Percentiles rank a stretch among this genome's conserved stretches.
These are phyloP conservation scores for Galeruca laticollis DNA, from an alignment of 2,888 invertebrate genomes.

Conservation along the genomic window DNA sequence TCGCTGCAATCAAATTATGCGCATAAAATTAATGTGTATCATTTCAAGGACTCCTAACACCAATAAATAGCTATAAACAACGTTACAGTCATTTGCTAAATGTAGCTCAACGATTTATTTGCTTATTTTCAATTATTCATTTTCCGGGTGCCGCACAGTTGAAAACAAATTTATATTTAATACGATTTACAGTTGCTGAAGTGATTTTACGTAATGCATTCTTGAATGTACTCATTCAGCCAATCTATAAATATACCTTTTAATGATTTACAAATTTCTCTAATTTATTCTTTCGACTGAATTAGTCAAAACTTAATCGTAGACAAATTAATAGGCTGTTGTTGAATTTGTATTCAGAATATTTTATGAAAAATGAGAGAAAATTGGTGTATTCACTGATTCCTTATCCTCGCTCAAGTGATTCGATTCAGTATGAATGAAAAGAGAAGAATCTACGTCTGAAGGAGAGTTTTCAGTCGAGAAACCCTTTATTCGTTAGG, in stretches of 20 bases:
- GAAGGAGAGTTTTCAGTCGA: too few relatives aligned
- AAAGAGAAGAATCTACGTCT: too few relatives aligned
- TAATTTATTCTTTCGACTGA: too few relatives aligned
- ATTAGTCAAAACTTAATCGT: too few relatives aligned
- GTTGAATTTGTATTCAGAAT: too few relatives aligned
- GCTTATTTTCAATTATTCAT: neutral
- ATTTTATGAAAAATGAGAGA: too few relatives aligned
- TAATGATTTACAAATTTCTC: too few relatives aligned
- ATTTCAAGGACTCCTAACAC: neutral
- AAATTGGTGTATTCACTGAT: too few relatives aligned
- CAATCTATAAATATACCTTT: neutral
- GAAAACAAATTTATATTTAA: constrained; percentile 9
- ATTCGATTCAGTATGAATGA: too few relatives aligned
- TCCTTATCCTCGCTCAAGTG: too few relatives aligned
- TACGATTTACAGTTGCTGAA: constrained; percentile 1
- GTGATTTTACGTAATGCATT: neutral
- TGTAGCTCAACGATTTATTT: neutral
- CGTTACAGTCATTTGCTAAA: neutral
- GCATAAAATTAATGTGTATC: neutral
- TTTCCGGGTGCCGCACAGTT: neutral
- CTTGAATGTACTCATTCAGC: neutral
- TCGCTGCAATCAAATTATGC: neutral
- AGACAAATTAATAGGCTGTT: too few relatives aligned
- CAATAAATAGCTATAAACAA: neutral
- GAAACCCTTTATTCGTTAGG: too few relatives aligned